Base-by-base conservation (phyloP, 64 coral and sea anemone species). In the Montipora sp. region DNA sequence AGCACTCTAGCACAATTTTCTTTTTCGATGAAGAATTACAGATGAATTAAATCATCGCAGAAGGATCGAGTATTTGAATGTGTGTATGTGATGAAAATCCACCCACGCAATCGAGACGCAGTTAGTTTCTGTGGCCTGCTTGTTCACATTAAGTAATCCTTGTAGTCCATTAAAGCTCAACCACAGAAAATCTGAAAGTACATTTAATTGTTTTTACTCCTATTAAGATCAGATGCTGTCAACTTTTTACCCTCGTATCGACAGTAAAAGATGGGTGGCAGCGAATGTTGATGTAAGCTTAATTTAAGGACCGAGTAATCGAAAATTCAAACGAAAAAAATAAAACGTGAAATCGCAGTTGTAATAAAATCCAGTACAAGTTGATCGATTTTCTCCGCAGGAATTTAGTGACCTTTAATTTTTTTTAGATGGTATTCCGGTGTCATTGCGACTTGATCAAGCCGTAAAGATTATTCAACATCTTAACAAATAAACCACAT, bases 1-100 rank as follows among this genome's bases (percentile, higher is more conserved):
- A 36, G 36, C 36, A 36, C 36, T 48, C 48, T 82, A 45, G 18
- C 48, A 18, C 47, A 44, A 51, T 48, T 85, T 85, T 19, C n/a
- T 72, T 3, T 44, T 72, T 72, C 18, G 82, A 71, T 71, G 68
- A 85, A 72, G 45, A 63, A 85, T 85, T 4, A n/a, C 49, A 50
- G 45, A 70, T 46, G 82, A 85, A 85, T 85, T 65, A 21, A 85
- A 85, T 85, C 82, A 85, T 85, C 63, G 18, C 20, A 22, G 45
- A 18, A 59, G 79, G 79, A 81, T 81, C 23, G 79, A 60, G 53
- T 59, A 36, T 53, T 27, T 11, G 81, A 84, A 9, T 12, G 16
- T 15, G 24, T 68, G 14, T 12, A 84, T 48, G 45, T 67, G 60
- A 84, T 83, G 23, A 45, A 18, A 44, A 70, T 44, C 46, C 65